A percentile compares a stretch with the other conserved stretches of the same genome.
phyloP scores from a whole-genome alignment of 2,888 invertebrate genomes.

The Kuschelorhynchus macadamiae region DNA sequence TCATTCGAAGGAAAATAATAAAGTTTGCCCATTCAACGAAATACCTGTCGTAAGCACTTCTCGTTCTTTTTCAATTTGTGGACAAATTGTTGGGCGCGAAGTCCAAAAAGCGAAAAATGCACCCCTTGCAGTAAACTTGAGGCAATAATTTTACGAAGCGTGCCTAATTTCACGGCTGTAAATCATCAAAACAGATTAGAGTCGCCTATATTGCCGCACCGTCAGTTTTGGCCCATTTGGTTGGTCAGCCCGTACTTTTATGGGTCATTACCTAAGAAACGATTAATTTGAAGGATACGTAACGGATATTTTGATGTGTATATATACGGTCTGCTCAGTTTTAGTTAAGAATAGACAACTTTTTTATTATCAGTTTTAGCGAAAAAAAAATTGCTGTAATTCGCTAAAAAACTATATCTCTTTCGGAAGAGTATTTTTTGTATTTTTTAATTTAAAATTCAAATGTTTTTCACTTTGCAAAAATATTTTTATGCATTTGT shows the following conservation, averaged over 20 bases:
- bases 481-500: too few species aligned
- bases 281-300: too few species aligned
- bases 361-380: too few species aligned
- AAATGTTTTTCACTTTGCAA: too few species aligned
- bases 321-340: too few species aligned
- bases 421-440: too few species aligned
- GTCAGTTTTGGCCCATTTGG: conserved; percentile 42
- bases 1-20: conserved; percentile 18
- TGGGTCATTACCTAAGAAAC: conserved; percentile 20
- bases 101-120: conserved; percentile 44
- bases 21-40: conserved; percentile 27
- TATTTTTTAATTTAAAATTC: too few species aligned
- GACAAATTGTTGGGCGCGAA: conserved; percentile 40
- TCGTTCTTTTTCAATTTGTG: conserved; percentile 43
- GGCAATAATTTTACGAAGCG: conserved; percentile 45
- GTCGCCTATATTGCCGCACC: conserved; percentile 41
- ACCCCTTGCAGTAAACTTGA: conserved; percentile 45
- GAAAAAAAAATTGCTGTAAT: too few species aligned
- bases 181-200: conserved; percentile 46
- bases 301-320: too few species aligned
- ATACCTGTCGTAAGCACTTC: conserved; percentile 41
- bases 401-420: too few species aligned
- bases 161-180: conserved; percentile 45
- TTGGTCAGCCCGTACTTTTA: conserved; percentile 31
- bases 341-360: too few species aligned